Percentiles rank a stretch among this genome's conserved stretches.
Evolutionary conservation across 2,797 vertebrate species (phyloP).

Genomic region (Ispidina picta): DNA sequence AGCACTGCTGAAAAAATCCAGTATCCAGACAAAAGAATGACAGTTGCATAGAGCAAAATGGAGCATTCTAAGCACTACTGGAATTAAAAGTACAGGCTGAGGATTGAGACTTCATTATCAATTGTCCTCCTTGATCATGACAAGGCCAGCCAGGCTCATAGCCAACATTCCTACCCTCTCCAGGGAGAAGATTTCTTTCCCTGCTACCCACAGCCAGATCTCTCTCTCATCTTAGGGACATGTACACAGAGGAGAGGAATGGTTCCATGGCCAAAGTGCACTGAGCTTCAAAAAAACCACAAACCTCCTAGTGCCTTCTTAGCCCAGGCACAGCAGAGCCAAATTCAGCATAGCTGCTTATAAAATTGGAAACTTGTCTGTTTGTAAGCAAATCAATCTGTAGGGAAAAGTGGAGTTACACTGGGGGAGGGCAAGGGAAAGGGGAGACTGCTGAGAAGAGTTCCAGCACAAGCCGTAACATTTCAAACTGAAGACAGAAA

Average conservation of each 20-base stretch:
- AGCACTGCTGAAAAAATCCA: not conserved
- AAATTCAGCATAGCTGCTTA: not conserved
- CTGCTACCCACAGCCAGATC: not conserved
- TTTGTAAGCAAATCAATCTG: not conserved
- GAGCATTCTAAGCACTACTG: not conserved
- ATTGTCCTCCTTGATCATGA: not conserved
- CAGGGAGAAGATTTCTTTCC: not conserved
- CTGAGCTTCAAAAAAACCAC: not conserved
- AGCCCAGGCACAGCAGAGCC: not conserved
- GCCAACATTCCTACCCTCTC: not conserved
- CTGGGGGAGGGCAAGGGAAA: too few relatives aligned
- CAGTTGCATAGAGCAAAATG: not conserved
- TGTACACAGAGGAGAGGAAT: not conserved
- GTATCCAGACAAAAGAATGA: not conserved
- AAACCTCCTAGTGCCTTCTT: not conserved
- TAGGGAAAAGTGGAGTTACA: not conserved
- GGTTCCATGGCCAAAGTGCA: not conserved
- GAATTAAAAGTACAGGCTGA: not conserved
- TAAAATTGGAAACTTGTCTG: not conserved
- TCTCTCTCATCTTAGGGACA: not conserved
- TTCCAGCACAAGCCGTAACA: not conserved
- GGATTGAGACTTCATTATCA: not conserved
- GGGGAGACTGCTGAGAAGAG: not conserved
- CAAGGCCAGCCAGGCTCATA: not conserved
- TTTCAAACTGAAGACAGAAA: not conserved